phyloP scores from a whole-genome alignment of 2,888 invertebrate species.

The Tineola bisselliella region DNA sequence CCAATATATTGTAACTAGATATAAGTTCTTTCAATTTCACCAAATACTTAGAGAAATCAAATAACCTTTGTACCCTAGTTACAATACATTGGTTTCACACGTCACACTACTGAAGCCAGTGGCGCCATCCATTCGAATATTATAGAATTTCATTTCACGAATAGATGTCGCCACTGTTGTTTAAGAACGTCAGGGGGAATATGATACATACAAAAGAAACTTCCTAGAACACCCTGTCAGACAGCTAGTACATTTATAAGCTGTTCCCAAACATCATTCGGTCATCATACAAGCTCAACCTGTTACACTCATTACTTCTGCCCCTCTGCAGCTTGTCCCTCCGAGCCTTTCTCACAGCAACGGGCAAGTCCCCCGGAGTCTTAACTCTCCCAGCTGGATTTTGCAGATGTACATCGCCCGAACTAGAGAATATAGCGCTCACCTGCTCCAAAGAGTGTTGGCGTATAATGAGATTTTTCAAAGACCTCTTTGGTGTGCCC shows the following conservation, averaged over 20 bases:
- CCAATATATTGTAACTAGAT: too few relatives aligned
- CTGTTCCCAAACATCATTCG: constrained; percentile 81
- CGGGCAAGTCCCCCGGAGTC: constrained; percentile 84
- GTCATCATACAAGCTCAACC: constrained; percentile 89
- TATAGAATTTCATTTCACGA: too few relatives aligned
- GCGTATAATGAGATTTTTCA: constrained; percentile 54
- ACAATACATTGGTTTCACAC: too few relatives aligned
- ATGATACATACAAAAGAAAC: too few relatives aligned
- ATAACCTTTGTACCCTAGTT: too few relatives aligned
- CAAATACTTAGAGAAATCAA: too few relatives aligned
- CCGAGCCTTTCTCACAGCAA: constrained; percentile 76
- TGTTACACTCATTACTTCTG: constrained; percentile 63
- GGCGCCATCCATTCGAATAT: too few relatives aligned
- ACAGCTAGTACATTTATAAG: constrained; percentile 29
- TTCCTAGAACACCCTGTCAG: too few relatives aligned
- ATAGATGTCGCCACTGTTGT: too few relatives aligned
- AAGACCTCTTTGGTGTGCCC: constrained; percentile 36
- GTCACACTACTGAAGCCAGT: too few relatives aligned
- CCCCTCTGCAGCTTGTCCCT: constrained; percentile 64
- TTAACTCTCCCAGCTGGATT: constrained; percentile 82
- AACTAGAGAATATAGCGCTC: constrained; percentile 76
- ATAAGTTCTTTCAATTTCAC: too few relatives aligned
- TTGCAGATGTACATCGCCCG: constrained; percentile 72
- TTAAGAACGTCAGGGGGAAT: too few relatives aligned
- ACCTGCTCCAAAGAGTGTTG: constrained; percentile 81